Base-by-base conservation (phyloP, 2,888 invertebrate genomes). In the Phengaris arion region DNA sequence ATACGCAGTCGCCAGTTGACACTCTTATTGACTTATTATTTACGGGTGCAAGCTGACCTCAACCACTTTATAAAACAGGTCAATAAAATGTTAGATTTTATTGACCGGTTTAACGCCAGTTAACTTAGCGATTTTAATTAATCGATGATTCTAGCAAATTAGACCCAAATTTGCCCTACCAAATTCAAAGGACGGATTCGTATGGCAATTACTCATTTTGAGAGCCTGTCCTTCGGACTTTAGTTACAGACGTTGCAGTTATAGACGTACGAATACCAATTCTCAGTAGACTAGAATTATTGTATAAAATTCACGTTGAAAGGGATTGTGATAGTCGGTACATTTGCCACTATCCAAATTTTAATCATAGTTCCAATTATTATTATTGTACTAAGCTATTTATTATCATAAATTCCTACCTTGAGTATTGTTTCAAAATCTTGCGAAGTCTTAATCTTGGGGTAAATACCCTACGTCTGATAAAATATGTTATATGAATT, bases 11-110 rank as follows among this genome's bases (percentile, higher is more conserved):
- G 35, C 64, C 57, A 74, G 74, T 69, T 76, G 77, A 78, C 74
- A 76, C 74, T 69, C 64, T 52, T 70, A 78, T 78, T 77, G 77
- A 55, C 78, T 82, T 75, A 76, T 80, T 80, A 79, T 79, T 64
- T 77, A 78, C 76, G 79, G 79, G 79, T 79, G 80, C 81, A 77
- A 80, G 77, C 77, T 70, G 80, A 81, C 81, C 76, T 59, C 57
- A 74, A 74, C 79, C 75, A 69, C 75, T 79, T 78, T 77, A 77
- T 6, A 35, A 64, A 64, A 35, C 64, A 12, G 64, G 64, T 64
- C 64, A 64, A 35, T 78, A 77, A 78, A 76, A 77, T 35, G 77
- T 76, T 77, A 77, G 78, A 75, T 79, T 77, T 72, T 78, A 74
- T 76, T 77, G 77, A 77, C 79, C 79, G 75, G 77, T 78, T 78